Conservation (phyloP, 2,113 vertebrate species). For the Myiagra hebetior region DNA sequence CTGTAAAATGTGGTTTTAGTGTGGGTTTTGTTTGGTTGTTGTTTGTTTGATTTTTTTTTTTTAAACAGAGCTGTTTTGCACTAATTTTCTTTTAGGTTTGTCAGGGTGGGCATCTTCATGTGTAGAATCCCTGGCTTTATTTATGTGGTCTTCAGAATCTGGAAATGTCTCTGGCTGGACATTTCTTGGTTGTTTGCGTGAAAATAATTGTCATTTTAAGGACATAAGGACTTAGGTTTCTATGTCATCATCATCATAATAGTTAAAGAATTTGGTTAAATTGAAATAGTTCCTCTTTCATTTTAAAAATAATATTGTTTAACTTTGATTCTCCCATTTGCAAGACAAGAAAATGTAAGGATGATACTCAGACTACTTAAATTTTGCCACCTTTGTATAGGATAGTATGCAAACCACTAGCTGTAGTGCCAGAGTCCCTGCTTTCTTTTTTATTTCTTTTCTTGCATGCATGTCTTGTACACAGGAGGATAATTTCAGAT, state of each 20-base stretch:
- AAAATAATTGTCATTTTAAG: background rate
- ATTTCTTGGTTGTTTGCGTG: background rate
- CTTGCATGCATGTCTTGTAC: background rate
- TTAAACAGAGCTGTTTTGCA: background rate
- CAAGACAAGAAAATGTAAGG: background rate
- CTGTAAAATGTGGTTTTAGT: background rate
- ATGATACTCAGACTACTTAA: background rate
- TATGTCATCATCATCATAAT: background rate
- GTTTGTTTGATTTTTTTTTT: background rate
- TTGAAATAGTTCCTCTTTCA: background rate
- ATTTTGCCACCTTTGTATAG: background rate
- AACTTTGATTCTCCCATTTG: background rate
- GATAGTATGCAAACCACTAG: background rate
- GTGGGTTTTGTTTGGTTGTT: background rate
- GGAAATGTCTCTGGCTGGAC: background rate
- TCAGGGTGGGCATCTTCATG: background rate
- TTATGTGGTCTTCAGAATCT: background rate
- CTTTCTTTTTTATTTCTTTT: background rate
- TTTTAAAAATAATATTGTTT: background rate
- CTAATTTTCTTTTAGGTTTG: background rate
- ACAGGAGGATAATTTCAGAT: background rate
- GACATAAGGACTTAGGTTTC: accelerated
- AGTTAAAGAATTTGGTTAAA: background rate
- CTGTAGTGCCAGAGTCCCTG: background rate
- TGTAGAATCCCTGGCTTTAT: background rate